phyloP scores from a whole-genome alignment of 2,888 invertebrate genomes.

The Smittia aterrima region DNA sequence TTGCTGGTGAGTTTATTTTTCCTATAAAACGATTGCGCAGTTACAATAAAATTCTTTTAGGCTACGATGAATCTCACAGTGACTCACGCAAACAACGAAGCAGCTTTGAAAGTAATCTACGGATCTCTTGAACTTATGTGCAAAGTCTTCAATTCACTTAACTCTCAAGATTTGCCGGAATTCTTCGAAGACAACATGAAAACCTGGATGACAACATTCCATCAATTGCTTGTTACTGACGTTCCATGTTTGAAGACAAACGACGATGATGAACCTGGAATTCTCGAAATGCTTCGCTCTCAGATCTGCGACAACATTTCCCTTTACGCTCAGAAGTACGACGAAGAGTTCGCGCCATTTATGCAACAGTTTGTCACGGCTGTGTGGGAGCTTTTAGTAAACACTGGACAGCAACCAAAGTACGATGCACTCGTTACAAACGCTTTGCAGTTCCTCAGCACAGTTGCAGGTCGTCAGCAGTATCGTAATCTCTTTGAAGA shows the following conservation, averaged over 20 bases:
- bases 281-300: constrained; percentile 86
- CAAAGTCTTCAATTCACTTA: constrained; percentile 96
- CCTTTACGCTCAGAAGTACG: constrained; percentile 95
- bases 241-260: constrained; percentile 71
- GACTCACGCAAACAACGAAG: constrained; percentile 73
- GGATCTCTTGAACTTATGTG: constrained; percentile 83
- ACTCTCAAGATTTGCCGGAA: constrained; percentile 97
- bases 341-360: constrained; percentile 91
- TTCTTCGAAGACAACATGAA: constrained; percentile 98
- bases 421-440: constrained; percentile 95
- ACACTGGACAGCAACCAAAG: constrained; percentile 80
- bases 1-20: constrained; percentile 67
- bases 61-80: constrained; percentile 80
- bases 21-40: constrained; percentile 26
- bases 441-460: constrained; percentile 90
- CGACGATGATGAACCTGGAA: constrained; percentile 80
- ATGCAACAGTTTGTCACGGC: constrained; percentile 91
- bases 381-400: constrained; percentile 87
- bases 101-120: constrained; percentile 82
- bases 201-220: constrained; percentile 91
- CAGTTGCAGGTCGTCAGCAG: constrained; percentile 86
- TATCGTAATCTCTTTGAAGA: constrained; percentile 89
- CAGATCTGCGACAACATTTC: constrained; percentile 95
- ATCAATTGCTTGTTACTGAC: constrained; percentile 74
- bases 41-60: constrained; percentile 55